These are phyloP conservation scores for Catagonus wagneri DNA, from an alignment of 2,113 vertebrate species.

Conservation along the genomic window DNA sequence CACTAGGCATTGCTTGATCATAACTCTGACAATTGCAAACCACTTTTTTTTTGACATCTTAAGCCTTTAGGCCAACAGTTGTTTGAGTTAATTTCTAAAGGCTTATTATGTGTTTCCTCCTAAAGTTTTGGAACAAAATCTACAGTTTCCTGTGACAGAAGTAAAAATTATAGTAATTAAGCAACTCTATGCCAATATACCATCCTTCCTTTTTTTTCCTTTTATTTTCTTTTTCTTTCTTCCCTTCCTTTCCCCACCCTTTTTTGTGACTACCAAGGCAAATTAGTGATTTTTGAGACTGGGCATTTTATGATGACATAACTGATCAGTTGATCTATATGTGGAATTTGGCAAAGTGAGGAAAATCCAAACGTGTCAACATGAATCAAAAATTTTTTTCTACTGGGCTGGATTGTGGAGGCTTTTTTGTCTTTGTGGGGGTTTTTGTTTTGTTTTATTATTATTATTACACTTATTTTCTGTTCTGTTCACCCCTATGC, in stretches of 20 bases:
- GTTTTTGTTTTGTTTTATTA: too few relatives aligned
- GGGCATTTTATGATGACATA: neutral
- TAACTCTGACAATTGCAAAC: neutral
- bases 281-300: conserved; percentile 38
- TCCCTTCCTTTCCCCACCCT: neutral
- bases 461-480: neutral
- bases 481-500: neutral
- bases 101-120: neutral
- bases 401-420: neutral
- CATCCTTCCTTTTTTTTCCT: neutral
- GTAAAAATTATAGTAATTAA: conserved; percentile 19
- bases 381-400: conserved; percentile 15
- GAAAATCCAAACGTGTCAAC: neutral
- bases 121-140: conserved; percentile 4
- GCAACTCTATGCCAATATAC: neutral
- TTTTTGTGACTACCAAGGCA: neutral
- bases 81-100: neutral
- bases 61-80: neutral
- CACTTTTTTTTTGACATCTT: conserved; percentile 32
- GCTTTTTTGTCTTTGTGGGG: too few relatives aligned
- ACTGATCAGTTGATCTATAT: conserved; percentile 15
- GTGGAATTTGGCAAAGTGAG: conserved; percentile 35
- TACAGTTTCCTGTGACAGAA: neutral
- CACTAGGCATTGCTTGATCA: neutral
- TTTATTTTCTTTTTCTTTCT: neutral